Evolutionary conservation across 30 jellyfish, hydroid and myxozoan genomes (phyloP).

Genomic region (Nemopilema nomurai): DNA sequence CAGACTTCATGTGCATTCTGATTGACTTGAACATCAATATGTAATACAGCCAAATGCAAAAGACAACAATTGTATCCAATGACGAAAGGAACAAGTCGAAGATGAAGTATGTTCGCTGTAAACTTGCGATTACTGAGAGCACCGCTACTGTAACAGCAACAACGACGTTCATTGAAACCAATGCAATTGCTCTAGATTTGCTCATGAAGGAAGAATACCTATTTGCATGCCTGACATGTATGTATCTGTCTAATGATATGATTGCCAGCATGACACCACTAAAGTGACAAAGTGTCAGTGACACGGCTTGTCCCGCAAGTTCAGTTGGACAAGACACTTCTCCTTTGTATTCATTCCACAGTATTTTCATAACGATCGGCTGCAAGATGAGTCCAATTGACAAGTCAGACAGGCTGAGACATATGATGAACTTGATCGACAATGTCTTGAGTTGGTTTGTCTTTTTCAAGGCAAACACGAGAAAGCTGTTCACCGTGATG

Average conservation of each 20-base stretch:
- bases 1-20: not conserved
- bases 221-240: not conserved
- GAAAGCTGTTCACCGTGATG: not conserved
- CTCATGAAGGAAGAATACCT: not conserved
- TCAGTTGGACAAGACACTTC: not conserved
- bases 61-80: not conserved
- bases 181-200: not conserved
- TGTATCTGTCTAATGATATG: not conserved
- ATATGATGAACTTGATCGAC: not conserved
- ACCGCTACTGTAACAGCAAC: not conserved
- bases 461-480: not conserved
- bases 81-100: not conserved
- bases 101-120: not conserved
- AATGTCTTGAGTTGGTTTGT: not conserved
- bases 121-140: not conserved
- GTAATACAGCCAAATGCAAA: not conserved
- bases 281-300: not conserved
- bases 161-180: not conserved
- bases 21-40: not conserved
- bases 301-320: not conserved
- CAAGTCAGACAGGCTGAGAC: not conserved
- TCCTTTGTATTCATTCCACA: not conserved
- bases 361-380: not conserved
- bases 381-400: not conserved
- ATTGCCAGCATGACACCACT: not conserved